Percentiles rank a stretch among this genome's conserved stretches.
Conservation (phyloP, 2,113 vertebrate genomes). For the Mastomys natalensis region DNA sequence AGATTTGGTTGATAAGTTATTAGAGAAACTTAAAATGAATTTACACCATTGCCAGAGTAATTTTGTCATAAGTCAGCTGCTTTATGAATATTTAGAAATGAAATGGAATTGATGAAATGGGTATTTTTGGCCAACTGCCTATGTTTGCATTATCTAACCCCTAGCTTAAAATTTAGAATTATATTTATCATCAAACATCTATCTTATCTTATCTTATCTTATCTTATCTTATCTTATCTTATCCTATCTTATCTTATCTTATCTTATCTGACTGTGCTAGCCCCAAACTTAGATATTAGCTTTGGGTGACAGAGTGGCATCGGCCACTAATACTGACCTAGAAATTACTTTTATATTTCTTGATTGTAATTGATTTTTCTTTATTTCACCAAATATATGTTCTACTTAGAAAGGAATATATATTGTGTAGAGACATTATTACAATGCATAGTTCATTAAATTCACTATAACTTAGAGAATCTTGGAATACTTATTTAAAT, state of each 20-base stretch:
- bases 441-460: neutral
- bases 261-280: neutral
- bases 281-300: neutral
- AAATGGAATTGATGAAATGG: neutral
- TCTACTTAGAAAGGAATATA: neutral
- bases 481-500: neutral
- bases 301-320: neutral
- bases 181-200: neutral
- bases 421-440: neutral
- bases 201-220: no score
- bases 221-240: neutral
- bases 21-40: neutral
- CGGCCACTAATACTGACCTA: neutral
- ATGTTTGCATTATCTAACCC: neutral
- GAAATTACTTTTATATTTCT: neutral
- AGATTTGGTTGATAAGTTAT: neutral
- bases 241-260: neutral
- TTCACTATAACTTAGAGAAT: neutral
- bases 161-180: neutral
- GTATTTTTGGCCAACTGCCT: neutral
- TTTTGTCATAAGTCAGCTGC: neutral
- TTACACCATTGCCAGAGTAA: neutral
- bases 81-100: conserved; percentile 10
- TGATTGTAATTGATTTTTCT: neutral
- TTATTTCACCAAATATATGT: neutral